These are phyloP conservation scores for Dendroctonus valens DNA, from an alignment of 1,140 invertebrate species.

Conservation along the genomic window DNA sequence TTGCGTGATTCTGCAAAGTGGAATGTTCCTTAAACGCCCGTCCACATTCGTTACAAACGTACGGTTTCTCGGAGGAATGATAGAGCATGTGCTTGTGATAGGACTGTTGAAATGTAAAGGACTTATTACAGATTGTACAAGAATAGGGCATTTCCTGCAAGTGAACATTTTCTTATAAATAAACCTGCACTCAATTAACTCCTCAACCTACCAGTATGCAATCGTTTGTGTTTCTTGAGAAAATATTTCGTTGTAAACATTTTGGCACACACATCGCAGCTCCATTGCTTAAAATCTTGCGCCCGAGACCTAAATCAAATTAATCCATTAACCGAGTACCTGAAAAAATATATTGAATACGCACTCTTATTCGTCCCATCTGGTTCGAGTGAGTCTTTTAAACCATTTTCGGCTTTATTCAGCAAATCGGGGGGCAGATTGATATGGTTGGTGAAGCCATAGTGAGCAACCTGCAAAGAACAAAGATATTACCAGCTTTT, in stretches of 20 bases:
- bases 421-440: slow-evolving; percentile 16
- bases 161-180: neutral
- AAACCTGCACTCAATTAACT: neutral
- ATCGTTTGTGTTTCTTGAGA: slow-evolving; percentile 82
- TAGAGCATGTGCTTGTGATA: slow-evolving; percentile 88
- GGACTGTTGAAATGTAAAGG: slow-evolving; percentile 88
- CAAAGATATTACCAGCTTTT: too few relatives aligned
- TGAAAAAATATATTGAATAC: too few relatives aligned
- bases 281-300: slow-evolving; percentile 58
- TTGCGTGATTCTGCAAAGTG: slow-evolving; percentile 82
- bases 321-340: too few relatives aligned
- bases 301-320: slow-evolving; percentile 3
- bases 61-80: slow-evolving; percentile 82
- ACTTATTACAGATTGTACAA: slow-evolving; percentile 81
- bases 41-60: slow-evolving; percentile 75
- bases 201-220: slow-evolving; percentile 63
- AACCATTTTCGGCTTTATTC: neutral
- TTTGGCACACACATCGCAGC: slow-evolving; percentile 81
- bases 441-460: slow-evolving; percentile 25
- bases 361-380: too few relatives aligned
- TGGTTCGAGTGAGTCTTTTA: neutral
- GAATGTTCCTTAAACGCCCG: slow-evolving; percentile 85
- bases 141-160: slow-evolving; percentile 81
- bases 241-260: slow-evolving; percentile 88
- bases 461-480: slow-evolving; percentile 26